Evolutionary conservation across 2,113 vertebrate genomes (phyloP).

Genomic region (Deroptyus accipitrinus): DNA sequence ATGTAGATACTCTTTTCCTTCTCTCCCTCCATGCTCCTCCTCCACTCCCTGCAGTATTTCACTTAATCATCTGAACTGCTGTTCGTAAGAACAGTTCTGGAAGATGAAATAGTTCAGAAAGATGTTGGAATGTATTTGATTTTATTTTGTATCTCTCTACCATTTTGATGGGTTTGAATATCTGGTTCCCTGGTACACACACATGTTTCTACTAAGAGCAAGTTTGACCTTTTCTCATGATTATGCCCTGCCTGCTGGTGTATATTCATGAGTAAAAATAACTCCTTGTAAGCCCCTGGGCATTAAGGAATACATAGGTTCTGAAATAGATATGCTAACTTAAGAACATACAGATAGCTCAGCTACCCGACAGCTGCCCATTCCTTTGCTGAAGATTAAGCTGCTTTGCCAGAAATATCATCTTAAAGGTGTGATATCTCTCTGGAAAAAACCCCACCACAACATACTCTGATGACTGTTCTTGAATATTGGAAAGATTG

Average conservation of each 20-base stretch:
- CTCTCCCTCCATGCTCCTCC: background rate
- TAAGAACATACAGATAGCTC: background rate
- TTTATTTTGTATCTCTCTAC: background rate
- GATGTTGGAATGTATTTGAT: background rate
- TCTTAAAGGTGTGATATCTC: background rate
- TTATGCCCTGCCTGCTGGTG: background rate
- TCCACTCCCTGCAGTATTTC: background rate
- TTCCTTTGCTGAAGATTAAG: slow-evolving; percentile 36
- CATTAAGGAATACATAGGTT: background rate
- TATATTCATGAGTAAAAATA: background rate
- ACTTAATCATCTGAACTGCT: background rate
- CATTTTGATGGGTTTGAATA: background rate
- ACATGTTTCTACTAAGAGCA: background rate
- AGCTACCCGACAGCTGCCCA: slow-evolving; percentile 15
- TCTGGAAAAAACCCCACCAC: slow-evolving; percentile 35
- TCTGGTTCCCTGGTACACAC: background rate
- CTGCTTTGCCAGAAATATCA: slow-evolving; percentile 58
- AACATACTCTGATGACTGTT: slow-evolving; percentile 15
- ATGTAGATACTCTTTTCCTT: background rate
- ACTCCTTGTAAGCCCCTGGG: background rate
- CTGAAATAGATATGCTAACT: background rate
- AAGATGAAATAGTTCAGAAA: background rate
- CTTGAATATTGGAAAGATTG: slow-evolving; percentile 18
- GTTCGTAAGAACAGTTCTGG: background rate
- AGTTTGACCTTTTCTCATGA: slow-evolving; percentile 14